phyloP scores from a whole-genome alignment of 2,113 vertebrate species.

The Myrmecophaga tridactyla region DNA sequence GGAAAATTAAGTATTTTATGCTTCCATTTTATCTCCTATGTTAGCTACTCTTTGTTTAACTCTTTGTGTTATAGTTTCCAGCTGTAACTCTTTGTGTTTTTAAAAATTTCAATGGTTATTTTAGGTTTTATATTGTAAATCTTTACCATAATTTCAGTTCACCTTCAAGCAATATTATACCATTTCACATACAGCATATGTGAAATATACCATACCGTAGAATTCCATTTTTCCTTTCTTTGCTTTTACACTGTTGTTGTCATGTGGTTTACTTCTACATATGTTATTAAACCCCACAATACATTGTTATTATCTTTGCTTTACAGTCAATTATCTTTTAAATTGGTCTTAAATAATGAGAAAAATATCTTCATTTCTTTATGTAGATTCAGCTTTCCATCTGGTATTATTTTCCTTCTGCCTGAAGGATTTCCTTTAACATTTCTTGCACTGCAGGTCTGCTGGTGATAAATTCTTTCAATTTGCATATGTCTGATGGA shows the following conservation, averaged over 20 bases:
- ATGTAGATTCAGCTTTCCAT: not conserved
- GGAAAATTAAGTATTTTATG: not conserved
- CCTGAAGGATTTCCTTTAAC: conserved; percentile 24
- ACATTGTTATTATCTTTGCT: not conserved
- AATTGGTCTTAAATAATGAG: not conserved
- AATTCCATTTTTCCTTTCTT: not conserved
- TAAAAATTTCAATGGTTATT: not conserved
- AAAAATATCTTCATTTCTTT: not conserved
- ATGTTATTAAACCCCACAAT: not conserved
- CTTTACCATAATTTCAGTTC: not conserved
- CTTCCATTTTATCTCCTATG: not conserved
- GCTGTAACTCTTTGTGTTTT: not conserved
- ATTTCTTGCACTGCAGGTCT: not conserved
- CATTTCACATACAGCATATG: not conserved
- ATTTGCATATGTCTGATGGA: not conserved
- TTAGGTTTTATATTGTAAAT: not conserved
- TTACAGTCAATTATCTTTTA: not conserved
- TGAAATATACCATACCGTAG: not conserved
- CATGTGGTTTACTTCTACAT: not conserved
- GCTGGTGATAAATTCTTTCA: not conserved
- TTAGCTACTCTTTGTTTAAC: not conserved
- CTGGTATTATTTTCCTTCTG: conserved; percentile 29
- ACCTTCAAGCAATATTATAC: not conserved
- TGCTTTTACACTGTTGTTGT: not conserved
- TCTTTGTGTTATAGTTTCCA: not conserved